A percentile compares a stretch with the other conserved stretches of the same genome.
Evolutionary conservation across 2,113 vertebrate genomes (phyloP).

Genomic region (Hemichromis elongatus): DNA sequence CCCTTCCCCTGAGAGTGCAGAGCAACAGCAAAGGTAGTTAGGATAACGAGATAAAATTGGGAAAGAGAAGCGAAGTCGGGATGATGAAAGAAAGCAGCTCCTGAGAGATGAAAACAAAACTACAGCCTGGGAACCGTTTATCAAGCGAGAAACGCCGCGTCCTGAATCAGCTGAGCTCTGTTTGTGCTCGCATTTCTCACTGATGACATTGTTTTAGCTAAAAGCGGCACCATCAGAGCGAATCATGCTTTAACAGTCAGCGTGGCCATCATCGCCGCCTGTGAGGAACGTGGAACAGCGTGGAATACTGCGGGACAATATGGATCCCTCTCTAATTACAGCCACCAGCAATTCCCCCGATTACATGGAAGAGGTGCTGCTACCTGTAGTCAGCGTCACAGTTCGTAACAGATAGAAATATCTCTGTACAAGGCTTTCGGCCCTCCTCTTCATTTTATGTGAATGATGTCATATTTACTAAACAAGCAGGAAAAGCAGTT

Average conservation of each 20-base stretch:
- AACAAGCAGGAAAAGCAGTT: not conserved
- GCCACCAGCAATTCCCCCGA: not conserved
- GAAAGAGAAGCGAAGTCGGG: not conserved
- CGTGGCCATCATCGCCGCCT: not conserved
- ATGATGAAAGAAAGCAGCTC: not conserved
- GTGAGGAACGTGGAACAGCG: not conserved
- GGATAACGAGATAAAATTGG: not conserved
- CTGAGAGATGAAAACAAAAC: not conserved
- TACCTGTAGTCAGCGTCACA: not conserved
- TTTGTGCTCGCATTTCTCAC: not conserved
- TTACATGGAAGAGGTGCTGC: not conserved
- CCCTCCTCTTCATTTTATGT: not conserved
- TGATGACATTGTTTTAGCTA: not conserved
- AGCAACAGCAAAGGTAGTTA: not conserved
- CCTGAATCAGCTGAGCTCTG: not conserved
- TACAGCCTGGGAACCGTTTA: not conserved
- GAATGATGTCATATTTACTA: not conserved
- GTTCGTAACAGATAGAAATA: constrained; percentile 17
- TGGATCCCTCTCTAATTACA: constrained; percentile 4
- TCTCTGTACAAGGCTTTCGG: not conserved
- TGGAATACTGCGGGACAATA: not conserved
- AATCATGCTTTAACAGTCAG: not conserved
- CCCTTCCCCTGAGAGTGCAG: not conserved
- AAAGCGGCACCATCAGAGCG: fast-evolving
- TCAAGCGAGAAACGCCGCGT: not conserved